Evolutionary conservation across 2,797 vertebrate genomes (phyloP).

Genomic region (Pterois miles): DNA sequence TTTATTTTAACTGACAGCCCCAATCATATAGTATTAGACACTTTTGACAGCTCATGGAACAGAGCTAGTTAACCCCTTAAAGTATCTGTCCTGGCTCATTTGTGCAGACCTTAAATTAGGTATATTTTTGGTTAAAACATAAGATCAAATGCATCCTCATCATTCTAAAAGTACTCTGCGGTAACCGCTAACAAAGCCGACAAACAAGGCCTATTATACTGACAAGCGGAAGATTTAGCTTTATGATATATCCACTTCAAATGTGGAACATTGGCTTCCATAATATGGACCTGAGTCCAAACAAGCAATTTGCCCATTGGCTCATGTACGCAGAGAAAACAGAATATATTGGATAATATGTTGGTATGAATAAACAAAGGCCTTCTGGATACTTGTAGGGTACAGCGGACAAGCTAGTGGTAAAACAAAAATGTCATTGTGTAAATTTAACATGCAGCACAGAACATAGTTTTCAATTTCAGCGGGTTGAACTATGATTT

Average conservation of each 20-base stretch:
- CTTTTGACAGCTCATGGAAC: not conserved
- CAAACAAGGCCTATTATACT: slow-evolving; percentile 23
- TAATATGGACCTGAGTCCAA: slow-evolving; percentile 15
- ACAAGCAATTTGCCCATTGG: slow-evolving; percentile 33
- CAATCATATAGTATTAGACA: too few relatives aligned
- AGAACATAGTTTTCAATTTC: not conserved
- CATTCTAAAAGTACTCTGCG: not conserved
- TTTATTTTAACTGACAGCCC: too few relatives aligned
- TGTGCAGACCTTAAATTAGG: not conserved
- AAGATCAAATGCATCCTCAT: not conserved
- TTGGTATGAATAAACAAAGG: slow-evolving; percentile 29
- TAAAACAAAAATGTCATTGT: slow-evolving; percentile 9
- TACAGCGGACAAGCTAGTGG: slow-evolving; percentile 22
- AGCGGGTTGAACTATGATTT: not conserved
- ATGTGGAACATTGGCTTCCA: slow-evolving; percentile 13
- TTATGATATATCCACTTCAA: not conserved
- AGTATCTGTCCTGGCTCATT: not conserved
- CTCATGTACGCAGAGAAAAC: slow-evolving; percentile 1
- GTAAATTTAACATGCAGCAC: not conserved
- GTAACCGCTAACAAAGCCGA: slow-evolving; percentile 11
- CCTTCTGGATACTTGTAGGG: not conserved
- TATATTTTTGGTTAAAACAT: not conserved
- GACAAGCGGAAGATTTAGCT: not conserved
- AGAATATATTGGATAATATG: slow-evolving; percentile 32
- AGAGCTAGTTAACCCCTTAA: not conserved